Percentiles rank a stretch among this genome's conserved stretches.
Conservation (phyloP, 2,113 vertebrate genomes). For the Chaetura pelagica region DNA sequence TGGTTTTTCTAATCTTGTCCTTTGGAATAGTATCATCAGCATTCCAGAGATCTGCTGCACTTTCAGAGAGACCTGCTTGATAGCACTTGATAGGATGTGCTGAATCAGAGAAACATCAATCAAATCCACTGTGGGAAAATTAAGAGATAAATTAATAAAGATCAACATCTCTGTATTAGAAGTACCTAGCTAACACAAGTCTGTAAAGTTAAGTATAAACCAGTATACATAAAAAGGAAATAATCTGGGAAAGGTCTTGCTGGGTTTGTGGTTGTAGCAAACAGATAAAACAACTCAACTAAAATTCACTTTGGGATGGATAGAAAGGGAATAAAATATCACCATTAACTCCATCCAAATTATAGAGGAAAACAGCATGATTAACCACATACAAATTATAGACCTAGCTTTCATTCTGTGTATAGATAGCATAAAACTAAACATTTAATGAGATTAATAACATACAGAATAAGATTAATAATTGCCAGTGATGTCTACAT, state of each 20-base stretch:
- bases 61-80: constrained; percentile 14
- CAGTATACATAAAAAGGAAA: background rate
- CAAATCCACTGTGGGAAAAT: constrained; percentile 76
- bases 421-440: background rate
- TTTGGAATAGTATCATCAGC: constrained; percentile 79
- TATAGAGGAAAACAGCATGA: background rate
- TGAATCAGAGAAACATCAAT: constrained; percentile 71
- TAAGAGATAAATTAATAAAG: background rate
- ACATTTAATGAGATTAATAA: background rate
- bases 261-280: background rate
- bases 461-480: background rate
- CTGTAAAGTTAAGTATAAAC: background rate
- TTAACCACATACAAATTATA: background rate
- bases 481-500: background rate
- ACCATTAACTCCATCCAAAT: background rate
- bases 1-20: constrained; percentile 53
- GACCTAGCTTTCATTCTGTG: background rate
- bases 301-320: background rate
- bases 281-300: background rate
- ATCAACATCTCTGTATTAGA: background rate
- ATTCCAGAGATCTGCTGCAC: constrained; percentile 59
- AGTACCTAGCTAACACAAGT: background rate
- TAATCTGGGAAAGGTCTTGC: background rate
- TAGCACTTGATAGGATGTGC: constrained; percentile 27
- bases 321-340: background rate